phyloP scores from a whole-genome alignment of 2,888 invertebrate species.

The Eurois occulta region DNA sequence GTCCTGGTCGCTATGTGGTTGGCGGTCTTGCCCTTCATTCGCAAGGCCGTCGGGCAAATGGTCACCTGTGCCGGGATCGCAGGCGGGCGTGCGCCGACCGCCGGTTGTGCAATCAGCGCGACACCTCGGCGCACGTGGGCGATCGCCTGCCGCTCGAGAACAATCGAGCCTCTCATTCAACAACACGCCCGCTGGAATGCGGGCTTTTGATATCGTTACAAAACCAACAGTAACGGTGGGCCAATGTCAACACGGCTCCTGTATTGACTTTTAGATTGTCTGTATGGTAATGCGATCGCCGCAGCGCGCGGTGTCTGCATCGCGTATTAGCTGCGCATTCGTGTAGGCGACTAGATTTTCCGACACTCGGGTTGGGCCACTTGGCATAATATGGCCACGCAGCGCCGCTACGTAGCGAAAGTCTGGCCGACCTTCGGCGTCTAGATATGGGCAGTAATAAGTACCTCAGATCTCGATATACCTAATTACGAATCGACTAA shows the following conservation, averaged over 20 bases:
- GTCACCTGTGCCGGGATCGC: conserved; percentile 79
- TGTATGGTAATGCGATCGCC: conserved; percentile 82
- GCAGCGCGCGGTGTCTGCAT: conserved; percentile 71
- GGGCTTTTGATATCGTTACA: conserved; percentile 87
- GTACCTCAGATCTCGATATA: conserved; percentile 81
- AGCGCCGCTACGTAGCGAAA: conserved; percentile 83
- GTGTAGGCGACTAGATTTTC: conserved; percentile 88
- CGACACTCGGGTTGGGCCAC: conserved; percentile 82
- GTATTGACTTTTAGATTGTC: conserved; percentile 80
- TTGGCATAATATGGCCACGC: conserved; percentile 79
- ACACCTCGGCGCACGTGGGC: conserved; percentile 80
- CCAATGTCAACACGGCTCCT: conserved; percentile 88
- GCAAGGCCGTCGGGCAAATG: conserved; percentile 79
- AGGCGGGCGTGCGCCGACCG: conserved; percentile 57
- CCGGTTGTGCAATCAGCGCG: conserved; percentile 83
- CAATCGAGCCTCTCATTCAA: conserved; percentile 84
- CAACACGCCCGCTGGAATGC: conserved; percentile 84
- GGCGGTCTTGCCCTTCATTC: conserved; percentile 72
- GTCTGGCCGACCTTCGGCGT: conserved; percentile 88
- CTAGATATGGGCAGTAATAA: conserved; percentile 86
- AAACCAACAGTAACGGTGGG: conserved; percentile 85
- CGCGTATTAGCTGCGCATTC: conserved; percentile 76
- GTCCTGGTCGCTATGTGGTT: conserved; percentile 60
- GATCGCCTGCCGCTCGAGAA: conserved; percentile 78
- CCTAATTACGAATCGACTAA: conserved; percentile 81